These are phyloP conservation scores for Ariopsis seemanni DNA, from an alignment of 2,113 vertebrate species.

Conservation along the genomic window DNA sequence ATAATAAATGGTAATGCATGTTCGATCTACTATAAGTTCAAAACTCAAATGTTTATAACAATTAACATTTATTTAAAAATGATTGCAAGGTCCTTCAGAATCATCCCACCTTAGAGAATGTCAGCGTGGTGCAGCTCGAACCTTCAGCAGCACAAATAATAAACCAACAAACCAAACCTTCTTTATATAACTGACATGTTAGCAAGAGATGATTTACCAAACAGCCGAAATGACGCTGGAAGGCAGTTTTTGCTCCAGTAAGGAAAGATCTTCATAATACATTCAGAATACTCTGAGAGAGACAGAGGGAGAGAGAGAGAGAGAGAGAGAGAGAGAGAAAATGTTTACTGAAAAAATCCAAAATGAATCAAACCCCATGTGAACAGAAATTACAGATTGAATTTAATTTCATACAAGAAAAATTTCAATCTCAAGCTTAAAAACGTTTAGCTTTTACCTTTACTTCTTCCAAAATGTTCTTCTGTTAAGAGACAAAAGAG, in stretches of 20 bases:
- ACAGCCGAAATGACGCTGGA: not conserved
- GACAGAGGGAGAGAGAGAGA: no score
- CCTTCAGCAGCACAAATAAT: not conserved
- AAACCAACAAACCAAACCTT: not conserved
- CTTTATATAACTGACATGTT: not conserved
- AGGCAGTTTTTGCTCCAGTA: not conserved
- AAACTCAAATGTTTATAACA: no score
- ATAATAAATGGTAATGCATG: no score
- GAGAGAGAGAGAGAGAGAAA: no score
- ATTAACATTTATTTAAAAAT: no score
- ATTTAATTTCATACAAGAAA: not conserved
- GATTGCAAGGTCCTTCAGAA: no score
- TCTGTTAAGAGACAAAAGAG: not conserved
- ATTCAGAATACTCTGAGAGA: not conserved
- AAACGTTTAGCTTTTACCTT: not conserved
- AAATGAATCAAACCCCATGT: not conserved
- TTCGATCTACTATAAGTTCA: no score
- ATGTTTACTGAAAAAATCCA: not conserved
- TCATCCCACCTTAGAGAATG: not conserved
- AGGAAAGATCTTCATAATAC: not conserved
- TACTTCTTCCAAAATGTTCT: not conserved
- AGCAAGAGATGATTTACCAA: not conserved
- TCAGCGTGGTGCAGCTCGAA: not conserved
- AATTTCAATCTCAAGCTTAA: not conserved
- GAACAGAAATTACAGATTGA: not conserved